Percentiles rank a stretch among this genome's conserved stretches.
Conservation (phyloP, 2,888 invertebrate genomes). For the Rosalia funebris region DNA sequence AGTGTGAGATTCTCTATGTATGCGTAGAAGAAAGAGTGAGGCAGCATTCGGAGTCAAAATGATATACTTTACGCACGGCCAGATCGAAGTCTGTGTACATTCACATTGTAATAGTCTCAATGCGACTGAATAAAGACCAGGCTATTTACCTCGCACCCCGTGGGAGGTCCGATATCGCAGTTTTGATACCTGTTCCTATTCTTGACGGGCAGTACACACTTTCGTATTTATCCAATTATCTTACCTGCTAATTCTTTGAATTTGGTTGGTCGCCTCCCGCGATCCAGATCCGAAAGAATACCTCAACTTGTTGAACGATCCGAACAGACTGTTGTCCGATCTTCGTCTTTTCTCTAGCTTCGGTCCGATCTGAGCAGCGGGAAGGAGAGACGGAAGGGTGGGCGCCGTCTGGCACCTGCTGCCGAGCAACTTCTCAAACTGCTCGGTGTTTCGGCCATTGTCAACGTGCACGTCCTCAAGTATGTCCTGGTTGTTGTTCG, state of each 20-base stretch:
- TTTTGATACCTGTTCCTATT: too few species aligned
- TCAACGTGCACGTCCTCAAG: conserved; percentile 49
- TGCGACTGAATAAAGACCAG: too few species aligned
- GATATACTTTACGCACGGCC: too few species aligned
- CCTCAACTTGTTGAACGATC: conserved; percentile 68
- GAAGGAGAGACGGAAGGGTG: conserved; percentile 44
- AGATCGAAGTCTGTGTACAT: too few species aligned
- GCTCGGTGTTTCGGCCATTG: conserved; percentile 34
- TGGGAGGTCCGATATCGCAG: too few species aligned
- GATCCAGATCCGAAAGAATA: conserved; percentile 64
- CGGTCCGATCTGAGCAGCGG: conserved; percentile 45
- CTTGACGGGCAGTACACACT: too few species aligned
- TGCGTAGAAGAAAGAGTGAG: too few species aligned
- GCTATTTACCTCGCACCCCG: too few species aligned
- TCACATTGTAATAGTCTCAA: too few species aligned
- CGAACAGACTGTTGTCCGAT: conserved; percentile 64
- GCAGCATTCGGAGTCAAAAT: too few species aligned
- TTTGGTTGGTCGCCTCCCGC: conserved; percentile 48
- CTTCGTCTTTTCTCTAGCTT: conserved; percentile 35
- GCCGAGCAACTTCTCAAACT: conserved; percentile 45
- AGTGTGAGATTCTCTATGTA: too few species aligned
- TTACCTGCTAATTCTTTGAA: conserved; percentile 53
- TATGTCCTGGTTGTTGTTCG: conserved; percentile 49
- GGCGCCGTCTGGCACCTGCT: conserved; percentile 47
- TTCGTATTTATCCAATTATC: too few species aligned